These are phyloP conservation scores for Anguilla pacifica DNA, from an alignment of 2,797 vertebrate genomes.

Conservation along the genomic window DNA sequence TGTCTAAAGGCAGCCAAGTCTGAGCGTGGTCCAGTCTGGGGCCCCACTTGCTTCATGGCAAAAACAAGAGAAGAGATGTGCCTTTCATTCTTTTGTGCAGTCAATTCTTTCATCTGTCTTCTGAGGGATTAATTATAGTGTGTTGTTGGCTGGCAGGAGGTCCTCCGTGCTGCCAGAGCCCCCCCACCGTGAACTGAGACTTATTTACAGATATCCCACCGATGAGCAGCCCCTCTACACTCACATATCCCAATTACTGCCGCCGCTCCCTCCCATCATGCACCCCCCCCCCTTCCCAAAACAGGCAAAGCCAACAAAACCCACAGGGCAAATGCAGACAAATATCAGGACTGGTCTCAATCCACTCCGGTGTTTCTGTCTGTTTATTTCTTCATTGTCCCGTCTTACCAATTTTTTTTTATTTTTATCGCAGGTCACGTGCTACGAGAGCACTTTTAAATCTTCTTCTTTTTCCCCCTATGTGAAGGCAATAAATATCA, in stretches of 20 bases:
- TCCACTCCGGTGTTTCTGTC: not conserved
- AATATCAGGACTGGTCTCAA: not conserved
- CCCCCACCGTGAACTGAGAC: constrained; percentile 38
- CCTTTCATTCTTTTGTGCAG: constrained; percentile 24
- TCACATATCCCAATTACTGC: constrained; percentile 37
- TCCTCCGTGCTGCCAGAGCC: constrained; percentile 3
- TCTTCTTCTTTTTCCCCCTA: not conserved
- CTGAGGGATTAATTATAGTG: constrained; percentile 36
- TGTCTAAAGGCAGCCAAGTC: not conserved
- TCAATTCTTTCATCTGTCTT: constrained; percentile 36
- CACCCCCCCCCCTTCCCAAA: not conserved
- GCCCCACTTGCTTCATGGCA: not conserved
- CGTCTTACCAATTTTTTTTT: not conserved
- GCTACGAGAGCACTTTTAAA: not conserved
- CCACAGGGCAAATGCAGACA: constrained; percentile 18
- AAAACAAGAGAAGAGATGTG: not conserved
- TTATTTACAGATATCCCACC: constrained; percentile 41
- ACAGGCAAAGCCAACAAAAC: not conserved
- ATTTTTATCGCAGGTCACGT: not conserved
- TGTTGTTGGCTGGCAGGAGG: constrained; percentile 29
- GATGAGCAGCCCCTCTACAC: constrained; percentile 1
- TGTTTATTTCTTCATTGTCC: not conserved
- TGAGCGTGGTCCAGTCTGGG: not conserved
- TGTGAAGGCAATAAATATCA: not conserved
- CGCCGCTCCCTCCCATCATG: constrained; percentile 3